Percentiles rank a stretch among this genome's conserved stretches.
Conservation (phyloP, 2,888 invertebrate species). For the Trichopoda pennipes region DNA sequence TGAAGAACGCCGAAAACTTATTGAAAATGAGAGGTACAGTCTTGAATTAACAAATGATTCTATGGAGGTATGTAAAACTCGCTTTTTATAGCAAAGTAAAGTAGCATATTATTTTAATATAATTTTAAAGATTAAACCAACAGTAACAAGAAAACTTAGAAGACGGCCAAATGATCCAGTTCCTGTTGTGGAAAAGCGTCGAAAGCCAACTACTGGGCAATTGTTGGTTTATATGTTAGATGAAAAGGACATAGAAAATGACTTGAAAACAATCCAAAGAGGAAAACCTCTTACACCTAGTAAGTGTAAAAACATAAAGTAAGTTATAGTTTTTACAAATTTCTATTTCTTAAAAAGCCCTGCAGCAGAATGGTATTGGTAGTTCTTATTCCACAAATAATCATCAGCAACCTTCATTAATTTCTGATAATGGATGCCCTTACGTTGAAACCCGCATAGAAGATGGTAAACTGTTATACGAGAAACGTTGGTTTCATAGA, state of each 20-base stretch:
- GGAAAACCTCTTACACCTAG: conserved; percentile 83
- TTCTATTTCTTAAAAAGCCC: conserved; percentile 73
- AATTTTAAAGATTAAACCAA: conserved; percentile 88
- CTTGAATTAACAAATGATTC: conserved; percentile 95
- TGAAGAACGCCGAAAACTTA: conserved; percentile 94
- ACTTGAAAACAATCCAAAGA: conserved; percentile 89
- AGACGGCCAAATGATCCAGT: conserved; percentile 96
- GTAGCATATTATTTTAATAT: conserved; percentile 15
- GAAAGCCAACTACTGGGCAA: conserved; percentile 91
- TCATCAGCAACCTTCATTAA: conserved; percentile 72
- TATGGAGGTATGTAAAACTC: conserved; percentile 84
- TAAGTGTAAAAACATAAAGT: conserved; percentile 45
- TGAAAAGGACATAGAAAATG: conserved; percentile 93
- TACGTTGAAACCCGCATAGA: conserved; percentile 93
- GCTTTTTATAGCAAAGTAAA: background rate
- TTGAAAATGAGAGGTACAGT: conserved; percentile 92
- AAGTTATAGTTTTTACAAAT: background rate
- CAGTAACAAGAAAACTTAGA: conserved; percentile 95
- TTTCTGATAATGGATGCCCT: conserved; percentile 78
- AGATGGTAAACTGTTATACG: conserved; percentile 96
- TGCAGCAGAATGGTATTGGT: conserved; percentile 81
- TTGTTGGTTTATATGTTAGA: conserved; percentile 93
- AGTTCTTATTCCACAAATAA: conserved; percentile 69
- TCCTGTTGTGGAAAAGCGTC: conserved; percentile 92
- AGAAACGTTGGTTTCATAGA: conserved; percentile 96